Conservation (phyloP, 2,113 vertebrate genomes). For the Pardalotus punctatus region DNA sequence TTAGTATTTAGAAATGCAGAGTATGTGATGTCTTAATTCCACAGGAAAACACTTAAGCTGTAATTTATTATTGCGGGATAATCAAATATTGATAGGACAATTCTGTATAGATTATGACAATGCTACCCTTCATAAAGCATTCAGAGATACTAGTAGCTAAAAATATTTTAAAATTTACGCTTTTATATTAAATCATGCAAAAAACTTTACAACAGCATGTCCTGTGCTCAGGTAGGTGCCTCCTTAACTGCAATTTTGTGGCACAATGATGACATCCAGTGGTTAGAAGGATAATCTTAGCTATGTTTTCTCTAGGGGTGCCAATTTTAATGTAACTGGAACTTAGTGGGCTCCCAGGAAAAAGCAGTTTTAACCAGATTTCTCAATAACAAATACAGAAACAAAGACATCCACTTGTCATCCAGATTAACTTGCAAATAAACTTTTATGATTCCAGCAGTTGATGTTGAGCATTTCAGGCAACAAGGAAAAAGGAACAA, state of each 20-base stretch:
- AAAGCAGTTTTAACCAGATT: background rate
- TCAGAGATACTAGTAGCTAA: background rate
- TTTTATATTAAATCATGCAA: background rate
- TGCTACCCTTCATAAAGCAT: background rate
- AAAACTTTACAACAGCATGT: background rate
- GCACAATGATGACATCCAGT: constrained; percentile 63
- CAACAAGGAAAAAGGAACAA: background rate
- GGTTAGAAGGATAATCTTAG: constrained; percentile 26
- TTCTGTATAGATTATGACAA: background rate
- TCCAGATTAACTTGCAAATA: background rate
- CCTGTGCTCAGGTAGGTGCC: background rate
- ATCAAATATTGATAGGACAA: background rate
- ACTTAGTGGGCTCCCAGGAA: background rate
- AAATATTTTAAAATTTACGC: background rate
- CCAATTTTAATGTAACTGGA: background rate
- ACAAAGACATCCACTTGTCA: accelerated
- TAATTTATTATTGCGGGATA: background rate
- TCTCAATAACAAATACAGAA: background rate
- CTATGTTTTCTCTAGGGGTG: background rate
- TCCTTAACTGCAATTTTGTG: background rate
- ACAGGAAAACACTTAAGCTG: background rate
- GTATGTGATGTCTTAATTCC: background rate
- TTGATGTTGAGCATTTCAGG: background rate
- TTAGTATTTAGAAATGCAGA: background rate
- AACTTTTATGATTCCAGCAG: background rate